Percentiles rank a stretch among this genome's conserved stretches.
Conservation (phyloP, 2,888 invertebrate genomes). For the Harpalus rubripes region DNA sequence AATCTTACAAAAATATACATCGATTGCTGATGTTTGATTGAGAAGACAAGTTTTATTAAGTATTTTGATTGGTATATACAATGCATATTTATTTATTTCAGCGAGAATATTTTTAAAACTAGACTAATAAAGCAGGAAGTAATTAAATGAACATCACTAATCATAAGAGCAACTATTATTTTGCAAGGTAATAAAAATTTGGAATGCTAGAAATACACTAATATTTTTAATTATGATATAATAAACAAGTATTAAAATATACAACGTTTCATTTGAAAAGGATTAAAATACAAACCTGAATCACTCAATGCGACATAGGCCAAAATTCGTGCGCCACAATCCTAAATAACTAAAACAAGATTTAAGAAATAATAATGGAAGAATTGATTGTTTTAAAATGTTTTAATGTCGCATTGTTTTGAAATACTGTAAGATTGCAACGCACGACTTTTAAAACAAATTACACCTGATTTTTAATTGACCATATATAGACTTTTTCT, state of each 20-base stretch:
- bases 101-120: slow-evolving; percentile 16
- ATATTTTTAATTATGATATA: slow-evolving; percentile 59
- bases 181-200: slow-evolving; percentile 59
- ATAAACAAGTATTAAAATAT: slow-evolving; percentile 57
- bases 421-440: slow-evolving; percentile 54
- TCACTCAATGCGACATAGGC: slow-evolving; percentile 59
- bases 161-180: slow-evolving; percentile 51
- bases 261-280: slow-evolving; percentile 58
- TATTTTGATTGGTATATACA: slow-evolving; percentile 52
- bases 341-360: slow-evolving; percentile 19
- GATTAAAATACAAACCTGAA: slow-evolving; percentile 61
- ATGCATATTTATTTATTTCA: slow-evolving; percentile 45
- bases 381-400: slow-evolving; percentile 11
- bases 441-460: slow-evolving; percentile 53
- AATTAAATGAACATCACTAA: slow-evolving; percentile 57
- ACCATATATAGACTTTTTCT: slow-evolving; percentile 24
- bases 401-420: slow-evolving; percentile 54
- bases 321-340: slow-evolving; percentile 48
- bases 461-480: slow-evolving; percentile 60
- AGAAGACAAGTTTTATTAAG: slow-evolving; percentile 52
- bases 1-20: slow-evolving; percentile 56
- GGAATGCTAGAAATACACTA: slow-evolving; percentile 65
- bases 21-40: slow-evolving; percentile 48
- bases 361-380: slow-evolving; percentile 21
- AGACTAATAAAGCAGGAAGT: slow-evolving; percentile 46